Percentiles rank a stretch among this genome's conserved stretches.
phyloP scores from a whole-genome alignment of 2,113 vertebrate species.

The Brienomyrus brachyistius region DNA sequence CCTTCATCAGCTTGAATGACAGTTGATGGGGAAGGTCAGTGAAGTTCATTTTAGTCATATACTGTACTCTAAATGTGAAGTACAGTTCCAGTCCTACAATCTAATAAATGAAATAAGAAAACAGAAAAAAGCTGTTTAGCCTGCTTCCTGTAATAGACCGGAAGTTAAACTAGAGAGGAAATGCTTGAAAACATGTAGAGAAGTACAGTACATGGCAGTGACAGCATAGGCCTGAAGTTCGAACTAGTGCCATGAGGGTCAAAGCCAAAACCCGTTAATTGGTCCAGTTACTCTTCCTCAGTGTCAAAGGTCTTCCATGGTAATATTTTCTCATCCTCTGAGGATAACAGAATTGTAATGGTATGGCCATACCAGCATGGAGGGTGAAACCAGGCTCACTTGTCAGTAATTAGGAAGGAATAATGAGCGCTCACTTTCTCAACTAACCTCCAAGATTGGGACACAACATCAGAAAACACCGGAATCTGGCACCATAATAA shows the following conservation, averaged over 20 bases:
- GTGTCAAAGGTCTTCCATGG: constrained; percentile 16
- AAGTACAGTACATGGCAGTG: background rate
- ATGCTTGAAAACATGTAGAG: constrained; percentile 7
- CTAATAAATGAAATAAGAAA: background rate
- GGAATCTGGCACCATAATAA: constrained; percentile 10
- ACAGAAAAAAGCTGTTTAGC: background rate
- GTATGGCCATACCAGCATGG: background rate
- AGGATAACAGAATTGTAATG: constrained; percentile 20
- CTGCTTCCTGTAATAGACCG: background rate
- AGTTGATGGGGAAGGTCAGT: background rate
- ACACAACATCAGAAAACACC: constrained; percentile 15
- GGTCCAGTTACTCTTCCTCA: constrained; percentile 13
- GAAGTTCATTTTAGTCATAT: background rate
- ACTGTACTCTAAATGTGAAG: background rate
- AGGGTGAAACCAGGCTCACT: constrained; percentile 17
- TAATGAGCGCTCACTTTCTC: constrained; percentile 26
- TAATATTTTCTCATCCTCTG: constrained; percentile 16
- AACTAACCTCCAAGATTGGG: constrained; percentile 25
- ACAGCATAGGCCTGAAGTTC: constrained; percentile 7
- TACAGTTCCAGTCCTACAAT: background rate
- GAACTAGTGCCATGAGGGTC: constrained; percentile 6
- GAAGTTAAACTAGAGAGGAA: background rate
- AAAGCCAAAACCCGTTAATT: constrained; percentile 22
- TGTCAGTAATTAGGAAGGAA: constrained; percentile 28
- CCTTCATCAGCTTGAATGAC: background rate